Base-by-base conservation (phyloP, 1,140 invertebrate species). In the Argopecten irradians region DNA sequence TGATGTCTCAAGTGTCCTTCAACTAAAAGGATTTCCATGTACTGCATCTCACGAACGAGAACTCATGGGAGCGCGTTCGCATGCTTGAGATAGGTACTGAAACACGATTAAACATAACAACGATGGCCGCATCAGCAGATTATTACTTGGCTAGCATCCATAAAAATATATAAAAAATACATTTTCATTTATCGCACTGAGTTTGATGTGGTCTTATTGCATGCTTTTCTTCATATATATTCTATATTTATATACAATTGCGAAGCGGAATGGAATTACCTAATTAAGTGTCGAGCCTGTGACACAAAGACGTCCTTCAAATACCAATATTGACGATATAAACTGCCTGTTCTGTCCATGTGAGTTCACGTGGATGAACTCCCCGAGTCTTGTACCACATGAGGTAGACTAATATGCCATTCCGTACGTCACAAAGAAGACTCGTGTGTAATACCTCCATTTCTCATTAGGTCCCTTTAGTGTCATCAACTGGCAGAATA, bases 281-380 rank as follows among this genome's bases (percentile, higher is more conserved):
- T 28, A 28, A 71, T 28, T 71, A 71, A 71, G n/a, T n/a, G 16
- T 22, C 0, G 1, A 28, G 13, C n/a, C 55, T 16, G 55, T 28
- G 28, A n/a, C 55, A 71, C 55, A 28, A n/a, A 71, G n/a, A 71
- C 55, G n/a, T 71, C 55, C n/a, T 71, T 71, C 55, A 71, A 71
- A 71, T 5, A 5, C 55, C 5, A 71, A 71, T 28, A 28, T 28
- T 7, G 55, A 71, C 55, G 22, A 71, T n/a, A 71, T 1, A 28
- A 71, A 71, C n/a, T 28, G 14, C 55, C 22, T n/a, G n/a, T 71
- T 71, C 13, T n/a, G 22, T 71, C 55, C n/a, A 71, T n/a, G 55
- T 28, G n/a, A 71, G 55, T 71, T 71, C 55, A 28, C 55, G n/a
- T 28, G 55, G 11, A 71, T 71, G 55, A 71, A 71, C 55, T 71